Evolutionary conservation across 2,113 vertebrate genomes (phyloP).

Genomic region (Gopherus flavomarginatus): DNA sequence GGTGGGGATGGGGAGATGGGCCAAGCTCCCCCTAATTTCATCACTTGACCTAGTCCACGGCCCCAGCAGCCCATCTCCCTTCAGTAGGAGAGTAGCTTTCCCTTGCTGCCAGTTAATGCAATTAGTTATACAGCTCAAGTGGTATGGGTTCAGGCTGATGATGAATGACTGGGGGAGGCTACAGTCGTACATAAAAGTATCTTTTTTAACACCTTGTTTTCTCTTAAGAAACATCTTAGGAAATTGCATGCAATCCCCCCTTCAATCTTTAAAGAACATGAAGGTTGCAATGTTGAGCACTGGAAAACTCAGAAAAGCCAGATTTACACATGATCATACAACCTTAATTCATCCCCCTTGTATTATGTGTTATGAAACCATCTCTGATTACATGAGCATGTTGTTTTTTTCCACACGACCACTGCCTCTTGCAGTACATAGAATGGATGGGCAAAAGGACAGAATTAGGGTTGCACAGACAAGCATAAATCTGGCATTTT

Average conservation of each 20-base stretch:
- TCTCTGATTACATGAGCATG: not conserved
- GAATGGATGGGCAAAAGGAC: not conserved
- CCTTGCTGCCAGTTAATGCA: not conserved
- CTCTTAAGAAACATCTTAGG: conserved; percentile 42
- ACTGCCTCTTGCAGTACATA: not conserved
- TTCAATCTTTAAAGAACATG: conserved; percentile 45
- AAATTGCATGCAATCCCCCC: conserved; percentile 54
- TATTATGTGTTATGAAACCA: not conserved
- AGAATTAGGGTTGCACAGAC: not conserved
- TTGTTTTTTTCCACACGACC: not conserved
- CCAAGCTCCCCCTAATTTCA: not conserved
- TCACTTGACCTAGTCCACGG: not conserved
- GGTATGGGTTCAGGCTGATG: conserved; percentile 30
- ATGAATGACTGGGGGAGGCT: conserved; percentile 33
- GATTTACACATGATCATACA: not conserved
- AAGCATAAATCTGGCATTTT: fast-evolving
- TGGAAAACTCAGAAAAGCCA: conserved; percentile 30
- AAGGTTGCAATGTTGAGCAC: conserved; percentile 19
- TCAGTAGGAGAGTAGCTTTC: not conserved
- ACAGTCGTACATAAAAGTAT: not conserved
- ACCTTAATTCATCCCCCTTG: not conserved
- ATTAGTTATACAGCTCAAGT: not conserved
- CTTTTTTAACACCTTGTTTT: conserved; percentile 33
- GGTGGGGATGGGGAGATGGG: not conserved
- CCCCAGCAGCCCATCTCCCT: not conserved